Evolutionary conservation across 2,797 vertebrate genomes (phyloP).

Genomic region (Premnoplex brunnescens): DNA sequence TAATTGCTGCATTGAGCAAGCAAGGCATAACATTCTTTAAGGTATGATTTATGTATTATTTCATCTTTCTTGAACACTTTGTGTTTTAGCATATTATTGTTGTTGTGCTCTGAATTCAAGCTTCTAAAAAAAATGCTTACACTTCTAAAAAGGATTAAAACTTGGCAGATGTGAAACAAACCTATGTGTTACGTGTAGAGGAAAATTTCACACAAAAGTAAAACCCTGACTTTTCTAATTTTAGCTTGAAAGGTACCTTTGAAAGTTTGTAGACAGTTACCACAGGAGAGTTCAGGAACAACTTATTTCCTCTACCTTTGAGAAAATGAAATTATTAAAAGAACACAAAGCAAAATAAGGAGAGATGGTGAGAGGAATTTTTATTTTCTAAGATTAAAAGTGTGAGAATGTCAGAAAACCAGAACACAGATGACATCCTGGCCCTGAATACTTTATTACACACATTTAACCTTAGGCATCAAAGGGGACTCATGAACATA

Average conservation of each 20-base stretch:
- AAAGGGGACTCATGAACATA: background rate
- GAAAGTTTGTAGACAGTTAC: background rate
- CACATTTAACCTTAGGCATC: background rate
- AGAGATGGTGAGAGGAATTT: background rate
- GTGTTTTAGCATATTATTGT: background rate
- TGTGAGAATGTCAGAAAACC: background rate
- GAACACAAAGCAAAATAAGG: background rate
- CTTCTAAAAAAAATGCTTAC: background rate
- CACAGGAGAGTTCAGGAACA: background rate
- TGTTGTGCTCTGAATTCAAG: conserved; percentile 12
- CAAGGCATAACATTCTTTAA: background rate
- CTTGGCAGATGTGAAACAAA: background rate
- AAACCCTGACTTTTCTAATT: background rate
- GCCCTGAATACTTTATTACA: background rate
- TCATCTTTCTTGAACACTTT: background rate
- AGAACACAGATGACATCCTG: background rate
- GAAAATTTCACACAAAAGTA: background rate
- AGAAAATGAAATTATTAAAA: background rate
- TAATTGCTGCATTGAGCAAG: background rate
- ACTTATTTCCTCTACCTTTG: background rate
- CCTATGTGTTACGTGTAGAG: background rate
- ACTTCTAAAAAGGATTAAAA: background rate
- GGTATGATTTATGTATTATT: background rate
- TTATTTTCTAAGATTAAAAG: background rate
- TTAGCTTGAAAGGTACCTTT: background rate